Conservation (phyloP, 92 coral and sea anemone genomes). For the Heliopora coerulea region DNA sequence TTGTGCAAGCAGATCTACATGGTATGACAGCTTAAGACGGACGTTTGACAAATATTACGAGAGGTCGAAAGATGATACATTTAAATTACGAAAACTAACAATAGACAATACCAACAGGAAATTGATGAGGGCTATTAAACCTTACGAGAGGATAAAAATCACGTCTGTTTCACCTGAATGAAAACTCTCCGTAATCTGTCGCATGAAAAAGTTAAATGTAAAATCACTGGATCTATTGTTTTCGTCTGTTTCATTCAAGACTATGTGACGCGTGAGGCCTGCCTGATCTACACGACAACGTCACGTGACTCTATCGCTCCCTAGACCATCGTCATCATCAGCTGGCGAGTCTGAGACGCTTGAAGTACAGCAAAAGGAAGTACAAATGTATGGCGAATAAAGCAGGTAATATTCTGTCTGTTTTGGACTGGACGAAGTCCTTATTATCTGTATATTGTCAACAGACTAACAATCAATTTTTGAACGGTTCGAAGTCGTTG, state of each 20-base stretch:
- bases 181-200: too few relatives aligned
- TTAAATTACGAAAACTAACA: background rate
- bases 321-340: constrained; percentile 20
- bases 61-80: constrained; percentile 2
- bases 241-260: too few relatives aligned
- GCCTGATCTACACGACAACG: too few relatives aligned
- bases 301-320: constrained; percentile 24
- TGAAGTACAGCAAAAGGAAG: constrained; percentile 18
- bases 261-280: too few relatives aligned
- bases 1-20: too few relatives aligned
- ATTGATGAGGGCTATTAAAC: background rate
- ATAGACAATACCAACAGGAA: background rate
- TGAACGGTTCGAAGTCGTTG: background rate
- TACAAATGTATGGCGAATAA: constrained; percentile 9
- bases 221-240: too few relatives aligned
- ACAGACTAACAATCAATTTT: background rate
- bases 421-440: constrained; percentile 3
- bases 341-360: constrained; percentile 7
- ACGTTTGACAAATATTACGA: background rate
- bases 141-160: background rate
- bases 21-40: too few relatives aligned
- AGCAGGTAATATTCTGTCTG: constrained; percentile 28
- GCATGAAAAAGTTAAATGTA: too few relatives aligned
- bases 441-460: constrained; percentile 1
- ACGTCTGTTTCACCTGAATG: background rate